Percentiles rank a stretch among this genome's conserved stretches.
Evolutionary conservation across 2,113 vertebrate species (phyloP).

Genomic region (Chrysemys picta): DNA sequence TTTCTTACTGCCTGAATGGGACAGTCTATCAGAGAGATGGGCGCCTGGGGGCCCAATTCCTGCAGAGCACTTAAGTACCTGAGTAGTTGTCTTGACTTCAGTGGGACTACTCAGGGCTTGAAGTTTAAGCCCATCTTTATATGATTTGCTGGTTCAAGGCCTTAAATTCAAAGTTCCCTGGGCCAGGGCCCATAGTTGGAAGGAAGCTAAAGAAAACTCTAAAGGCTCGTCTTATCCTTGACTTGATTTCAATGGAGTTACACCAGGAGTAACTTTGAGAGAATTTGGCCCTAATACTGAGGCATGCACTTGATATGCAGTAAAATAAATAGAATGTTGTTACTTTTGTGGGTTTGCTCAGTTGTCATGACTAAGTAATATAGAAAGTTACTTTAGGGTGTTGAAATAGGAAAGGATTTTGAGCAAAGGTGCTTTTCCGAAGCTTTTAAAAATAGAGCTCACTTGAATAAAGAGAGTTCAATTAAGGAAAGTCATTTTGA

Average conservation of each 20-base stretch:
- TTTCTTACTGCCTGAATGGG: background rate
- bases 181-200: background rate
- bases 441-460: slow-evolving; percentile 9
- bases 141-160: background rate
- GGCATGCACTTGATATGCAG: background rate
- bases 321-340: background rate
- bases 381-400: slow-evolving; percentile 44
- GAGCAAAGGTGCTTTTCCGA: slow-evolving; percentile 13
- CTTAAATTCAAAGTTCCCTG: background rate
- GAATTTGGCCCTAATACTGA: background rate
- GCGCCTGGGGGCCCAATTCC: background rate
- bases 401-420: slow-evolving; percentile 30
- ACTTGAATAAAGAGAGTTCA: slow-evolving; percentile 67
- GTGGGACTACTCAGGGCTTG: background rate
- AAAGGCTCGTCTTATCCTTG: background rate
- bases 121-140: background rate
- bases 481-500: slow-evolving; percentile 75
- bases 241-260: background rate
- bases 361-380: background rate
- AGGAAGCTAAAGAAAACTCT: background rate
- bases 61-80: background rate
- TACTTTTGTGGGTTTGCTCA: background rate
- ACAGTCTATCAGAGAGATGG: background rate
- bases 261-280: background rate
- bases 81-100: background rate